Evolutionary conservation across 2,888 invertebrate species (phyloP).

Genomic region (Drosophila quinaria): DNA sequence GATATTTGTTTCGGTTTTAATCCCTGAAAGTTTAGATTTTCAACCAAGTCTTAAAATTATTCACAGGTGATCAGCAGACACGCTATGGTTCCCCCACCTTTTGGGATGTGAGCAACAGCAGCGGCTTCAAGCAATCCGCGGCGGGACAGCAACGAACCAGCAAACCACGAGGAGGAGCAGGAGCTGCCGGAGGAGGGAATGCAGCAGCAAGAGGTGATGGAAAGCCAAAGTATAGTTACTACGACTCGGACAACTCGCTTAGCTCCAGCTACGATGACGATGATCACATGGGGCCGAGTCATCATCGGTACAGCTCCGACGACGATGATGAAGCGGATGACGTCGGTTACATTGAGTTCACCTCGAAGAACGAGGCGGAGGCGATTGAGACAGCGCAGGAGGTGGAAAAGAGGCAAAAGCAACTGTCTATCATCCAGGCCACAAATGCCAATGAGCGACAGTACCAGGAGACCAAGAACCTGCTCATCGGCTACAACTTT

Average conservation of each 20-base stretch:
- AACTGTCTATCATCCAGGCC: slow-evolving; percentile 84
- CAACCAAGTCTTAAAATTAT: not conserved
- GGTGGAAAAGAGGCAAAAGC: slow-evolving; percentile 84
- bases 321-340: slow-evolving; percentile 83
- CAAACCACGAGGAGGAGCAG: slow-evolving; percentile 22
- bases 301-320: slow-evolving; percentile 78
- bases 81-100: slow-evolving; percentile 86
- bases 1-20: too few species aligned
- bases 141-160: not conserved
- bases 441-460: slow-evolving; percentile 84
- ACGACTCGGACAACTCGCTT: slow-evolving; percentile 87
- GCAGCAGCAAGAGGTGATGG: slow-evolving; percentile 7
- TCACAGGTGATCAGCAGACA: slow-evolving; percentile 83
- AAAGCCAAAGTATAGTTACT: slow-evolving; percentile 70
- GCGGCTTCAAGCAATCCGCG: slow-evolving; percentile 42
- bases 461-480: slow-evolving; percentile 85
- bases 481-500: slow-evolving; percentile 84
- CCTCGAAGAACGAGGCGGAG: slow-evolving; percentile 94
- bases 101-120: slow-evolving; percentile 80
- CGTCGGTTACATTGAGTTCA: slow-evolving; percentile 92
- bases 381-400: slow-evolving; percentile 90
- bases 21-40: too few species aligned
- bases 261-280: slow-evolving; percentile 86
- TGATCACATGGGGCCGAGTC: slow-evolving; percentile 69
- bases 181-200: not conserved